Conservation (phyloP, 2,113 vertebrate genomes). For the Cinclus mexicanus region DNA sequence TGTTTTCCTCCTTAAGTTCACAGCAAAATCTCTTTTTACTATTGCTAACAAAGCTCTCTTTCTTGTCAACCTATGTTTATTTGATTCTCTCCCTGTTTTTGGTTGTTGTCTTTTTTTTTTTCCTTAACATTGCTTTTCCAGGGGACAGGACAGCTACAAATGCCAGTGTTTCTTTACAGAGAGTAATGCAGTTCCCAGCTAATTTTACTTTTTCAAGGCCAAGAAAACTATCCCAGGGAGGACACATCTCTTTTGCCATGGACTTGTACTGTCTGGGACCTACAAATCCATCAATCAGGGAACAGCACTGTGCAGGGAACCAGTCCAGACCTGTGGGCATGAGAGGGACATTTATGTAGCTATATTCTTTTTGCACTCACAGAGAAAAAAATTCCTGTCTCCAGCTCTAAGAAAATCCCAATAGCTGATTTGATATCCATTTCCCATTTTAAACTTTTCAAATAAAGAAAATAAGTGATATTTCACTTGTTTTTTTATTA, state of each 20-base stretch:
- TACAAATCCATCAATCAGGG: not conserved
- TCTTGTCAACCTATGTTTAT: not conserved
- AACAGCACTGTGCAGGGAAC: not conserved
- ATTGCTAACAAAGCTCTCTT: not conserved
- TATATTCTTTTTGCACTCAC: not conserved
- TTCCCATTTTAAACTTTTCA: not conserved
- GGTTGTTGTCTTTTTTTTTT: not conserved
- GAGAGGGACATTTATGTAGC: fast-evolving
- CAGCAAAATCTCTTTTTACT: not conserved
- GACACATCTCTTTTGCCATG: fast-evolving
- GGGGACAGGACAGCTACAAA: not conserved
- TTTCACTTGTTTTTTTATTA: not conserved
- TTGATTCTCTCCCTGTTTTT: not conserved
- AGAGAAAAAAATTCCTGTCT: not conserved
- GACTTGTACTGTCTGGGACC: not conserved
- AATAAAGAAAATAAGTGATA: not conserved
- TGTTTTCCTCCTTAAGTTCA: not conserved
- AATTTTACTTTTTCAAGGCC: not conserved
- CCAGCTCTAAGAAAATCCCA: not conserved
- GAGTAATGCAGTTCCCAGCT: not conserved
- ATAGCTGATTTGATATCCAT: not conserved
- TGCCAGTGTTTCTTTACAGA: not conserved
- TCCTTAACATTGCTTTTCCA: not conserved
- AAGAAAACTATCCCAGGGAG: not conserved
- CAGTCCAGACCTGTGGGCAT: fast-evolving